Base-by-base conservation (phyloP, 2,888 invertebrate species). In the Lepidochrysops patricia region DNA sequence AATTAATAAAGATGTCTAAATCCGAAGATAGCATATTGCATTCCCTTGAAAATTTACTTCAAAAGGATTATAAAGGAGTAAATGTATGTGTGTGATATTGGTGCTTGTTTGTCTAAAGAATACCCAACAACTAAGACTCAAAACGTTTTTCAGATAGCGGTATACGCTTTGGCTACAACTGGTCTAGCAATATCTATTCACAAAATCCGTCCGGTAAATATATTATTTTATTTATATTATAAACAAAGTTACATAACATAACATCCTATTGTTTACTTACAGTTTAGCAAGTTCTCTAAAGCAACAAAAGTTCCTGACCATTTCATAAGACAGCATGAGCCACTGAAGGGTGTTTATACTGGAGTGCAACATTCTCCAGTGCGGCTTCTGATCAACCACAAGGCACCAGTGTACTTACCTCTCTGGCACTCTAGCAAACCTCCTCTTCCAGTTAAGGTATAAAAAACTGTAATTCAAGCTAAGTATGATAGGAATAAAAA, bases 241-340 rank as follows among this genome's bases (percentile, higher is more conserved):
- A 56, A n/a, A 68, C 67, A 64, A 71, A 61, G 54, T 64, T 67
- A 63, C 61, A 79, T 86, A 84, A 86, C 79, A 84, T 85, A 84
- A 86, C 76, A 72, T 64, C 19, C 56, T 68, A 70, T 72, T 66
- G 73, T 63, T 27, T 58, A 26, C 35, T 35, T 61, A 5, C 60
- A 92, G 92, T 89, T 93, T 73, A 90, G 91, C 75, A 92, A 91
- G 79, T 92, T 92, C 73, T 90, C 89, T 34, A 91, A 89, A 70
- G 91, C 91, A 13, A 79, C 78, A 26, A 89, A 91, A 74, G 82
- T 92, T 69, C 92, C 93, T 62, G 82, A 83, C 37, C 89, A 89
- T 68, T 92, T 93, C 67, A 76, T 92, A 66, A 80, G 75, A 65
- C 81, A 82, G 15, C 89, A 88, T 76, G 84, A 90, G 67, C 78